phyloP scores from a whole-genome alignment of 1,140 invertebrate species.

The Procambarus clarkii region DNA sequence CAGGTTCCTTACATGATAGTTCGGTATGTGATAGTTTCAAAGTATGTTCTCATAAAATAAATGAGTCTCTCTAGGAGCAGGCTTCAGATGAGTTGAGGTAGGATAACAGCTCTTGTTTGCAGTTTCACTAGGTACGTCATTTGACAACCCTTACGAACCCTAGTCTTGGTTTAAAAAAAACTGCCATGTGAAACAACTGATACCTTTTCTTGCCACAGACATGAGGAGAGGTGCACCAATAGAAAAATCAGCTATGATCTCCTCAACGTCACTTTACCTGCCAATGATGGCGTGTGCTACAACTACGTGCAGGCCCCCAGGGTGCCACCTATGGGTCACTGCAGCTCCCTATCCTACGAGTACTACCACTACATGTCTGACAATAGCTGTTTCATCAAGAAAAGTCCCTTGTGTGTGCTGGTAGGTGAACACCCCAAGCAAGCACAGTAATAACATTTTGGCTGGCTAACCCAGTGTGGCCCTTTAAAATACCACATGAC shows the following conservation, averaged over 20 bases:
- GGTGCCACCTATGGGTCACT: not conserved
- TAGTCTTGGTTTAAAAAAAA: too few relatives aligned
- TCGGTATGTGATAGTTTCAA: too few relatives aligned
- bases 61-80: too few relatives aligned
- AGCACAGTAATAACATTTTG: not conserved
- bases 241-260: not conserved
- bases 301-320: conserved; percentile 25
- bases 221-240: not conserved
- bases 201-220: not conserved
- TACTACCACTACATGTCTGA: conserved; percentile 35
- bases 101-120: too few relatives aligned
- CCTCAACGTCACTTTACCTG: not conserved
- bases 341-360: conserved; percentile 10
- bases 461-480: too few relatives aligned
- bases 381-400: conserved; percentile 13
- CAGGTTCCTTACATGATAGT: too few relatives aligned
- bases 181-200: too few relatives aligned
- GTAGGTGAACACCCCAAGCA: not conserved
- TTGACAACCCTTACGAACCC: too few relatives aligned
- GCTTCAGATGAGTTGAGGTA: too few relatives aligned
- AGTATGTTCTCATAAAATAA: too few relatives aligned
- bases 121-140: too few relatives aligned
- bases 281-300: conserved; percentile 22
- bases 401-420: conserved; percentile 27
- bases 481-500: too few relatives aligned